A percentile compares a stretch with the other conserved stretches of the same genome.
phyloP scores from a whole-genome alignment of 2,113 vertebrate genomes.

The Motacilla alba region DNA sequence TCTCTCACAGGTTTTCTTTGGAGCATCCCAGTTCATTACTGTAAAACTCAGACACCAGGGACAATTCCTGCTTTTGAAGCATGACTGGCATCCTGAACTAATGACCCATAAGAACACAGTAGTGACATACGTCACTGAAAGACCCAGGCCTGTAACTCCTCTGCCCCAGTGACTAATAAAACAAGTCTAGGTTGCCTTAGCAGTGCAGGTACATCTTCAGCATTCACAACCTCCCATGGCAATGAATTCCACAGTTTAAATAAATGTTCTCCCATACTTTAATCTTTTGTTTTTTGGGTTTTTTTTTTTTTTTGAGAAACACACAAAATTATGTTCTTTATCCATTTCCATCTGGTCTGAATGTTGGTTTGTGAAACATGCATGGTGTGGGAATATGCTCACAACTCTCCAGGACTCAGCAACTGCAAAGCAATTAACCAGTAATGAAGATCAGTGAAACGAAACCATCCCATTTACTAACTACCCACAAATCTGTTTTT shows the following conservation, averaged over 20 bases:
- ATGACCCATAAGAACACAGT: background rate
- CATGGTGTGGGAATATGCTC: background rate
- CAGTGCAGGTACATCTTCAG: background rate
- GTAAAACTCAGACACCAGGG: background rate
- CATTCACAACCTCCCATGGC: background rate
- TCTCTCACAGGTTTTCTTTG: background rate
- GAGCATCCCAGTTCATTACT: background rate
- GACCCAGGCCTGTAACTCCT: background rate
- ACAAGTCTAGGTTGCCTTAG: background rate
- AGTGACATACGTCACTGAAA: background rate
- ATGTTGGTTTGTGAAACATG: background rate
- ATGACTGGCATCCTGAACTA: background rate
- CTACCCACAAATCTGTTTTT: background rate
- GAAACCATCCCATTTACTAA: background rate
- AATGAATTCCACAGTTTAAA: background rate
- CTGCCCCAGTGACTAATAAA: background rate
- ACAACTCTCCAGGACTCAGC: background rate
- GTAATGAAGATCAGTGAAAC: slow-evolving; percentile 30
- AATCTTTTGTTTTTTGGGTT: background rate
- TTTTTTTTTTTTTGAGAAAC: background rate
- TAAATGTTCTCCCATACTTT: background rate
- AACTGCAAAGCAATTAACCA: slow-evolving; percentile 21
- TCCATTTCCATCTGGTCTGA: background rate
- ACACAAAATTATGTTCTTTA: background rate
- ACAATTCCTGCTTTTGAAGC: background rate